Percentiles rank a stretch among this genome's conserved stretches.
These are phyloP conservation scores for Coluber constrictor DNA, from an alignment of 2,797 vertebrate species.

Conservation along the genomic window DNA sequence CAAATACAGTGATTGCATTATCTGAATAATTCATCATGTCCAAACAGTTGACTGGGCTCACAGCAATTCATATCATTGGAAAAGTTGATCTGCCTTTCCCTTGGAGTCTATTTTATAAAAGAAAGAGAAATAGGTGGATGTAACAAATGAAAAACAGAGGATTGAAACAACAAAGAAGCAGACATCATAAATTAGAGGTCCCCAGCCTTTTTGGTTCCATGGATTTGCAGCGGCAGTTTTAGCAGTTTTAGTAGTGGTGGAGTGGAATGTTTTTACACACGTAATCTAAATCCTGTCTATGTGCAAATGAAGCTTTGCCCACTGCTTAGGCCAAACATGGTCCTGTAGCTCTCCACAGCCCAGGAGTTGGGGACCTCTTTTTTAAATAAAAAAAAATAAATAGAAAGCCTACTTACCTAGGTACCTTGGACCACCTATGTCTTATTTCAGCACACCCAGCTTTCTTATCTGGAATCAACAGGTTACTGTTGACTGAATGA, in stretches of 20 bases:
- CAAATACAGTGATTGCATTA: background rate
- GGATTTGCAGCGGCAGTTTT: background rate
- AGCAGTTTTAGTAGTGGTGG: background rate
- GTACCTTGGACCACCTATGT: background rate
- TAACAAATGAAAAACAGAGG: background rate
- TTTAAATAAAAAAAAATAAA: background rate
- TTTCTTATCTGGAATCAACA: background rate
- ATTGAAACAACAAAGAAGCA: background rate
- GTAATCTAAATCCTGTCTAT: background rate
- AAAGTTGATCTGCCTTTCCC: background rate
- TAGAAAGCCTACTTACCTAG: background rate
- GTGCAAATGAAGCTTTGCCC: background rate
- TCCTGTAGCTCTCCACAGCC: fast-evolving
- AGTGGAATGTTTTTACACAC: background rate
- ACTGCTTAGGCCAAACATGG: fast-evolving
- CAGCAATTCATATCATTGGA: background rate
- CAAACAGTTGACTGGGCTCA: background rate
- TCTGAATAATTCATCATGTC: background rate
- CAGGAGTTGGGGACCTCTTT: background rate
- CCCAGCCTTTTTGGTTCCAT: background rate
- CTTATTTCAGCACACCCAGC: background rate
- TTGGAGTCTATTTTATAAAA: background rate
- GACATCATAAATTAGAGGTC: background rate
- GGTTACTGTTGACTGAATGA: background rate
- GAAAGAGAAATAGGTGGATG: background rate